These are phyloP conservation scores for Isotomurus palustris DNA, from an alignment of 2,888 invertebrate genomes.

Conservation along the genomic window DNA sequence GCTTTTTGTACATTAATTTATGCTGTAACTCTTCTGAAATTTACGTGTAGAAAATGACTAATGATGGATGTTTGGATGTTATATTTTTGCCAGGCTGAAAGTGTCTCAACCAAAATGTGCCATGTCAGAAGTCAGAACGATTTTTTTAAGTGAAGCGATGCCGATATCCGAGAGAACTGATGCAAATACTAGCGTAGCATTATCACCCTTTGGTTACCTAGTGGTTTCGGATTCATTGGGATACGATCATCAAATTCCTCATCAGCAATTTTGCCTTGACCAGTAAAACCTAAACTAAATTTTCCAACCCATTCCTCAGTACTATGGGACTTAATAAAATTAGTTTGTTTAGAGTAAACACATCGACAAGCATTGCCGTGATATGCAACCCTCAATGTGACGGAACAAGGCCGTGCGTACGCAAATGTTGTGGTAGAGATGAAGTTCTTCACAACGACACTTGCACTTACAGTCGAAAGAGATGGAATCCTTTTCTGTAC, in stretches of 20 bases:
- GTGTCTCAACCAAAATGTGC: slow-evolving; percentile 38
- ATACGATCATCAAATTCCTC: slow-evolving; percentile 32
- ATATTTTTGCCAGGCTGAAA: slow-evolving; percentile 33
- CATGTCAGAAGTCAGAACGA: slow-evolving; percentile 32
- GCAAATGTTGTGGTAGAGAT: slow-evolving; percentile 43
- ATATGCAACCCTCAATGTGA: slow-evolving; percentile 41
- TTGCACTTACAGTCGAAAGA: slow-evolving; percentile 31
- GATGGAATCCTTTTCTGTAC: slow-evolving; percentile 41
- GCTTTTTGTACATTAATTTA: no score
- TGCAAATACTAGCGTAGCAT: slow-evolving; percentile 30
- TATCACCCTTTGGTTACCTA: slow-evolving; percentile 40
- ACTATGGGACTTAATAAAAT: neutral
- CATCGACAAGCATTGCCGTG: slow-evolving; percentile 36
- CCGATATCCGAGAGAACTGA: slow-evolving; percentile 7
- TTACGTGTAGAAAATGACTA: no score
- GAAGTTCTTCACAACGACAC: slow-evolving; percentile 32
- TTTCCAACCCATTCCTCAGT: neutral
- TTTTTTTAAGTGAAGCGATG: slow-evolving; percentile 21
- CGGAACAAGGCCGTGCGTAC: slow-evolving; percentile 37
- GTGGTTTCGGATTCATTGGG: slow-evolving; percentile 42
- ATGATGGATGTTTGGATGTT: no score
- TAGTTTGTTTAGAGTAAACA: slow-evolving; percentile 6
- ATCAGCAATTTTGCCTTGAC: slow-evolving; percentile 44
- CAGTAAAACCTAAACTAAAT: slow-evolving; percentile 30
- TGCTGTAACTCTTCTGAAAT: no score